These are phyloP conservation scores for Litoditis marina DNA, from an alignment of 2,888 invertebrate genomes.

Conservation along the genomic window DNA sequence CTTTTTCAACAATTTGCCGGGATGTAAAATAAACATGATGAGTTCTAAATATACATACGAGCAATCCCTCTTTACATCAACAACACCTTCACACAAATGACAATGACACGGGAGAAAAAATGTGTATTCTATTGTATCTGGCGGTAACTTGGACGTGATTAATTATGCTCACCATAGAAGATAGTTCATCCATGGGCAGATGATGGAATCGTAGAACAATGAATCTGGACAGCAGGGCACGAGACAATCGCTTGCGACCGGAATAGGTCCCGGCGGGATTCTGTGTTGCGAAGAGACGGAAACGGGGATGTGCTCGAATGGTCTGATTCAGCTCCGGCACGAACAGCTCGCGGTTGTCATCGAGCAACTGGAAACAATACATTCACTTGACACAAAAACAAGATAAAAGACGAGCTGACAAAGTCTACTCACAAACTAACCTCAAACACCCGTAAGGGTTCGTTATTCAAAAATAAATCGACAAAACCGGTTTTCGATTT, in stretches of 20 bases:
- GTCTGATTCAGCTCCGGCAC: slow-evolving; percentile 92
- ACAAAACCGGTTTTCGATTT: too few species aligned
- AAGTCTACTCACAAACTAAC: neutral
- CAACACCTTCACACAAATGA: too few species aligned
- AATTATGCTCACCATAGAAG: slow-evolving; percentile 66
- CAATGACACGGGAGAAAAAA: too few species aligned
- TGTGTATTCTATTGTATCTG: too few species aligned
- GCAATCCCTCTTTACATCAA: too few species aligned
- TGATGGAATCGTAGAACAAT: slow-evolving; percentile 94
- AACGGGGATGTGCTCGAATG: slow-evolving; percentile 86
- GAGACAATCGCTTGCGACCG: slow-evolving; percentile 33
- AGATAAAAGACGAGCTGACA: too few species aligned
- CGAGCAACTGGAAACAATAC: slow-evolving; percentile 69
- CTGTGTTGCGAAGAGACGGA: slow-evolving; percentile 97
- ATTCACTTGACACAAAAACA: neutral
- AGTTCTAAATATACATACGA: too few species aligned
- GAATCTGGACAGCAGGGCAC: slow-evolving; percentile 95
- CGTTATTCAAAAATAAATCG: too few species aligned
- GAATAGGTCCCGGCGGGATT: slow-evolving; percentile 92
- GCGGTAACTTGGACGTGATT: too few species aligned
- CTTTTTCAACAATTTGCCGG: too few species aligned
- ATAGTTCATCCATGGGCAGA: slow-evolving; percentile 83
- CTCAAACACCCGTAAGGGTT: too few species aligned
- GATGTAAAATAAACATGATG: too few species aligned
- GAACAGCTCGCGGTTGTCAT: slow-evolving; percentile 95